Conservation (phyloP, 2,113 vertebrate species). For the Microcebus lehilahytsara region DNA sequence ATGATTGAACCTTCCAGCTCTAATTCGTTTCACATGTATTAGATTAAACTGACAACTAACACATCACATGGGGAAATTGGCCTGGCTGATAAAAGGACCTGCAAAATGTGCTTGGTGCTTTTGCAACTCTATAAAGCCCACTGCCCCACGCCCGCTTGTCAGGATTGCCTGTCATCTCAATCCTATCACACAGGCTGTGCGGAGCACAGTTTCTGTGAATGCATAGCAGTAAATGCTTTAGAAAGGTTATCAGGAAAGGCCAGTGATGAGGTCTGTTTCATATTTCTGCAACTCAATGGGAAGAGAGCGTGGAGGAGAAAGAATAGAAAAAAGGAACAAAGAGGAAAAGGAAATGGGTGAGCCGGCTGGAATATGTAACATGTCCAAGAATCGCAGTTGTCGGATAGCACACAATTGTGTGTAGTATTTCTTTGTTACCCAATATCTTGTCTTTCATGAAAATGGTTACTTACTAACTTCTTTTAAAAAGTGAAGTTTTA, state of each 20-base stretch:
- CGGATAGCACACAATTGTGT: rapidly evolving
- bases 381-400: rapidly evolving
- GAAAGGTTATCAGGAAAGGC: not conserved
- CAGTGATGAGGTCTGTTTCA: not conserved
- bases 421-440: not conserved
- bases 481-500: not conserved
- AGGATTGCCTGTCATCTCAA: not conserved
- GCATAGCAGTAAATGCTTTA: not conserved
- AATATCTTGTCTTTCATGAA: not conserved
- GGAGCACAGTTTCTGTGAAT: not conserved
- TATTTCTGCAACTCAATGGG: not conserved
- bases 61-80: not conserved
- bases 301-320: not conserved
- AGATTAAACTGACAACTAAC: not conserved
- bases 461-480: not conserved
- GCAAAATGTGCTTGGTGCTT: not conserved
- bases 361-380: not conserved
- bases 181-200: too few species aligned
- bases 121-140: not conserved
- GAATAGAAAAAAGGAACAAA: not conserved
- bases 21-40: not conserved
- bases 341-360: not conserved
- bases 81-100: not conserved
- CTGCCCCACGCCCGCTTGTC: not conserved
- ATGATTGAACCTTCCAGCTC: not conserved